Evolutionary conservation across 1,140 invertebrate genomes (phyloP).

Genomic region (Drosophila azteca): DNA sequence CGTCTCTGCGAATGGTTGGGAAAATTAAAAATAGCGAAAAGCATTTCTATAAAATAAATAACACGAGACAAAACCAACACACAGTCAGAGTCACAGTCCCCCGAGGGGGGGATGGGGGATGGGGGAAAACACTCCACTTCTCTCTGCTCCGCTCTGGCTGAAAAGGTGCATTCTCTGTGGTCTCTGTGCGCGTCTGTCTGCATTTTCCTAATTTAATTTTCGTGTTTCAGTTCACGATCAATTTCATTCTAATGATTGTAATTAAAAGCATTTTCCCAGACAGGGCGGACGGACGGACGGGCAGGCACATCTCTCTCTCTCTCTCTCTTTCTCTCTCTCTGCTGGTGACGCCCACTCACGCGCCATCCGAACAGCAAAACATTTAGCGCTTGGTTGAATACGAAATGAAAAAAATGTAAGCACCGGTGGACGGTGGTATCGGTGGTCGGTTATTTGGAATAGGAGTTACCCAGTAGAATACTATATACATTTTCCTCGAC

Average conservation of each 20-base stretch:
- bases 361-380: constrained; percentile 43
- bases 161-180: constrained; percentile 32
- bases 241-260: constrained; percentile 79
- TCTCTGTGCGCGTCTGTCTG: constrained; percentile 37
- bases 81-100: no score
- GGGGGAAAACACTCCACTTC: no score
- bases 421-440: background rate
- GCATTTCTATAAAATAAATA: constrained; percentile 61
- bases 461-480: no score
- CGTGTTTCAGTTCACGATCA: constrained; percentile 75
- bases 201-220: constrained; percentile 75
- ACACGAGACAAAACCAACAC: constrained; percentile 42
- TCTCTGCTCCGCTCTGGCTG: background rate
- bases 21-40: constrained; percentile 57
- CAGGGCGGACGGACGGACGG: no score
- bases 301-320: no score
- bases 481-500: no score
- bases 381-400: constrained; percentile 61
- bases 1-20: constrained; percentile 18
- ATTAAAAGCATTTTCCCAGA: constrained; percentile 70
- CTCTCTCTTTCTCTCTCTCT: background rate
- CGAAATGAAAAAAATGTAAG: constrained; percentile 37
- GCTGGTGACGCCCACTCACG: constrained; percentile 57
- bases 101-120: no score
- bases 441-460: background rate